These are phyloP conservation scores for Dolichoris vasculosae DNA, from an alignment of 1,140 invertebrate species.

Conservation along the genomic window DNA sequence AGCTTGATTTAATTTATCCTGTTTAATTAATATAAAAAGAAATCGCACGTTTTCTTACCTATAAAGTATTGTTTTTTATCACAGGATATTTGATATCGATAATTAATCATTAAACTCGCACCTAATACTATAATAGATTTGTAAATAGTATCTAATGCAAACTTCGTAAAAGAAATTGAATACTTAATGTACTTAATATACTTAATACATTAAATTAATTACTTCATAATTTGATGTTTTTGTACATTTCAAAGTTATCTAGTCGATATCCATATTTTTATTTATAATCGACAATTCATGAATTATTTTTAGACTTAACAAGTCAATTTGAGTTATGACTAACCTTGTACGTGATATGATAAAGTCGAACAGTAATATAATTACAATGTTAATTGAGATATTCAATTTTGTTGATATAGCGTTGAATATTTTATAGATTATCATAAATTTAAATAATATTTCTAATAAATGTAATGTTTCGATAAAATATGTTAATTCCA, in stretches of 20 bases:
- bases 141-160: not conserved
- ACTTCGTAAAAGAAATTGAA: not conserved
- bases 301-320: constrained; percentile 21
- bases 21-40: not conserved
- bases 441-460: not conserved
- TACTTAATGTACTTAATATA: not conserved
- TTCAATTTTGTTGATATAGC: not conserved
- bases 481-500: constrained; percentile 7
- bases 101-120: not conserved
- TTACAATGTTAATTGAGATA: constrained; percentile 6
- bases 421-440: not conserved
- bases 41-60: not conserved
- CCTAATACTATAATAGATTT: not conserved
- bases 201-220: not conserved
- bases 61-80: not conserved
- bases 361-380: constrained; percentile 18
- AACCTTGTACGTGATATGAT: not conserved
- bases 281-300: constrained; percentile 14
- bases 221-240: not conserved
- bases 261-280: constrained; percentile 9
- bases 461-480: not conserved
- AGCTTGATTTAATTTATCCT: not conserved
- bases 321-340: not conserved
- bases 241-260: not conserved
- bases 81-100: not conserved